Percentiles rank a stretch among this genome's conserved stretches.
Evolutionary conservation across 2,797 vertebrate genomes (phyloP).

Genomic region (Pygocentrus nattereri): DNA sequence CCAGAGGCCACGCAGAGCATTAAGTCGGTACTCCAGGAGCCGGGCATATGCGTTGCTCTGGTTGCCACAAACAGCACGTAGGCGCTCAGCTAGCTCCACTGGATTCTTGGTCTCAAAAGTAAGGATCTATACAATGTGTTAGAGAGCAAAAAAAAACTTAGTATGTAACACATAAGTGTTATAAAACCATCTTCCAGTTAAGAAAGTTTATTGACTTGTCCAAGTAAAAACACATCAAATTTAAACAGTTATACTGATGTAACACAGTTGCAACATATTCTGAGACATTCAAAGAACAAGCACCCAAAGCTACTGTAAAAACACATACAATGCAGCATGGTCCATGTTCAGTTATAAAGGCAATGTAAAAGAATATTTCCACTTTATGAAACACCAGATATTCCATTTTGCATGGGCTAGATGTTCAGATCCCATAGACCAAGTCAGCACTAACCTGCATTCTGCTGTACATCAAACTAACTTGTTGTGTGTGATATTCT

Average conservation of each 20-base stretch:
- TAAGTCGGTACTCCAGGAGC: constrained; percentile 95
- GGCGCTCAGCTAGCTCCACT: constrained; percentile 89
- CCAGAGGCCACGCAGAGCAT: constrained; percentile 96
- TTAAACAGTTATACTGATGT: background rate
- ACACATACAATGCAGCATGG: background rate
- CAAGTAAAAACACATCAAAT: background rate
- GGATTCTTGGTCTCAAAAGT: constrained; percentile 99
- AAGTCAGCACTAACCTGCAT: background rate
- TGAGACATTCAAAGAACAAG: no score
- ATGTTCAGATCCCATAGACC: no score
- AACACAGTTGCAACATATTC: no score
- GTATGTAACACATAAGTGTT: background rate
- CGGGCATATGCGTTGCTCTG: constrained; percentile 98
- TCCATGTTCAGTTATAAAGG: background rate
- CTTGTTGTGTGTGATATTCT: background rate
- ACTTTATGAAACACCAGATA: no score
- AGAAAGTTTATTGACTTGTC: background rate
- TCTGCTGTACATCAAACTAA: background rate
- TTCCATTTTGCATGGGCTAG: no score
- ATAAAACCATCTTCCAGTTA: background rate
- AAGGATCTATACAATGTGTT: constrained; percentile 84
- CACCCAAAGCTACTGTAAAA: background rate
- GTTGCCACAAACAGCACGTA: constrained; percentile 96
- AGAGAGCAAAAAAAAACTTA: background rate
- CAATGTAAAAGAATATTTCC: no score